These are phyloP conservation scores for Agrilus mali DNA, from an alignment of 2,888 invertebrate genomes.

Conservation along the genomic window DNA sequence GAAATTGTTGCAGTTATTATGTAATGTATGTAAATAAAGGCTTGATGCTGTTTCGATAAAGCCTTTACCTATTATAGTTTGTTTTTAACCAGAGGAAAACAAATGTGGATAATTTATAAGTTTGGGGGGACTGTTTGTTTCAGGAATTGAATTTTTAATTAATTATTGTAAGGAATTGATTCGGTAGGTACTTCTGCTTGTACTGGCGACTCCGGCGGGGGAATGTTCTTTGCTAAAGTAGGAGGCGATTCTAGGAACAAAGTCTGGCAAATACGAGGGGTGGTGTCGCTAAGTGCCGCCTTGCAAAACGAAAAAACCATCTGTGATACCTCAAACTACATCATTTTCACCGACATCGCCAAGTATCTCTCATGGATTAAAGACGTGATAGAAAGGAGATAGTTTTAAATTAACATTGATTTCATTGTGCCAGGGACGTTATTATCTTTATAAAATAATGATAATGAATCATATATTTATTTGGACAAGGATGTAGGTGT, in stretches of 20 bases:
- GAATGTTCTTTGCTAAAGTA: slow-evolving; percentile 27
- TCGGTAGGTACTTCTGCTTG: slow-evolving; percentile 44
- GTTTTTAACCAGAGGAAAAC: too few relatives aligned
- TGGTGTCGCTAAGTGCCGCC: slow-evolving; percentile 46
- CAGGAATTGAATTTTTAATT: slow-evolving; percentile 21
- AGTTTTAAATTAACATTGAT: background rate
- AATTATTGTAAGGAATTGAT: background rate
- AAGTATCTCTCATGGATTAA: slow-evolving; percentile 41
- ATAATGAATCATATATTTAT: too few relatives aligned
- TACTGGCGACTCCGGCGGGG: slow-evolving; percentile 35
- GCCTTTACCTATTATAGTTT: too few relatives aligned
- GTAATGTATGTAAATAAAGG: too few relatives aligned
- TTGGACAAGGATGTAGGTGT: too few relatives aligned
- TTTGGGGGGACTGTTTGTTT: slow-evolving; percentile 21
- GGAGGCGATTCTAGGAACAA: slow-evolving; percentile 15
- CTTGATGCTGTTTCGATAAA: too few relatives aligned
- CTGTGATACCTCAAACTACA: slow-evolving; percentile 47
- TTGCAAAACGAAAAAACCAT: slow-evolving; percentile 39
- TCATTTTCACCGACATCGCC: slow-evolving; percentile 48
- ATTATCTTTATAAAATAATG: too few relatives aligned
- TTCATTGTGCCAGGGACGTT: too few relatives aligned
- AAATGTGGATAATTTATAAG: too few relatives aligned
- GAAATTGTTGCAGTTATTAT: too few relatives aligned
- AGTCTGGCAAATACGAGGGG: slow-evolving; percentile 32
- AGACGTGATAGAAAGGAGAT: slow-evolving; percentile 18